Conservation (phyloP, 2,797 vertebrate species). For the Muscicapa striata region DNA sequence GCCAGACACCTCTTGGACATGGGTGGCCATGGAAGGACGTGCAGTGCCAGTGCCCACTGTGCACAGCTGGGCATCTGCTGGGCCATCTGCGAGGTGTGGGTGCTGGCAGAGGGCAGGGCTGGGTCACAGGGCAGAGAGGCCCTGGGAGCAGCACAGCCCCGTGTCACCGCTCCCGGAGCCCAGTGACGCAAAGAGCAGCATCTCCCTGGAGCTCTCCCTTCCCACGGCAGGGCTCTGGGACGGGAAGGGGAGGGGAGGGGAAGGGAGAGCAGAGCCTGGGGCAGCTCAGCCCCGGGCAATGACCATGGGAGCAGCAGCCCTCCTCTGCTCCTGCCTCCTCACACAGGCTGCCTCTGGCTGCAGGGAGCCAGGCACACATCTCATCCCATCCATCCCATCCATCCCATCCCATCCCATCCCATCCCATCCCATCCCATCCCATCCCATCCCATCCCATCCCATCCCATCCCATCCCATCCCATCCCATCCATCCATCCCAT, state of each 20-base stretch:
- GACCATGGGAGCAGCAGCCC: fast-evolving
- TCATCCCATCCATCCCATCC: too few relatives aligned
- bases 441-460: too few relatives aligned
- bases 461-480: too few relatives aligned
- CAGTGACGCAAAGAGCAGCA: not conserved
- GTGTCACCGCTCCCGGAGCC: fast-evolving
- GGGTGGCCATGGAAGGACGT: not conserved
- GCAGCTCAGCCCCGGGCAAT: not conserved
- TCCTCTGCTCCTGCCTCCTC: not conserved
- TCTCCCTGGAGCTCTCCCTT: fast-evolving
- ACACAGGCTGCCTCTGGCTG: not conserved
- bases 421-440: too few relatives aligned
- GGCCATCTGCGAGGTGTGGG: fast-evolving
- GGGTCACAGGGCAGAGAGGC: not conserved
- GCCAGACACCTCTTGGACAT: fast-evolving
- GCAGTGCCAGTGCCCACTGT: too few relatives aligned
- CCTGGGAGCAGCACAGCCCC: not conserved
- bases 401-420: too few relatives aligned
- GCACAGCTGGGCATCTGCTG: not conserved
- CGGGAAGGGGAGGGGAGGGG: not conserved
- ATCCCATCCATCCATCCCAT: too few relatives aligned
- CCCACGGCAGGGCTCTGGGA: not conserved
- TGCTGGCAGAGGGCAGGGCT: not conserved
- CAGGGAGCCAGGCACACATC: not conserved
- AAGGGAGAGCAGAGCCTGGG: not conserved